phyloP scores from a whole-genome alignment of 1,140 invertebrate species.

The Heliconius nattereri region DNA sequence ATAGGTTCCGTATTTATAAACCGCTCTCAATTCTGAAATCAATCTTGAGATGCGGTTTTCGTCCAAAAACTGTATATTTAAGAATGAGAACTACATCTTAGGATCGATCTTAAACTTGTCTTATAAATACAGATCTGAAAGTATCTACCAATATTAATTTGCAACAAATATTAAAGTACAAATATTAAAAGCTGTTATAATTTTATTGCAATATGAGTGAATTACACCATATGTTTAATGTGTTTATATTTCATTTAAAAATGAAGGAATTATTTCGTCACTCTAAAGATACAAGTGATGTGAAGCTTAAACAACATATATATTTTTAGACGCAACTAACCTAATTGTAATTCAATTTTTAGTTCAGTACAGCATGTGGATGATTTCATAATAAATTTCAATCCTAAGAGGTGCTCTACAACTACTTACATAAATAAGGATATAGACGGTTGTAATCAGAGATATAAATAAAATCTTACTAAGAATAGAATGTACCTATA shows the following conservation, averaged over 20 bases:
- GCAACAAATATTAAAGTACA: too few relatives aligned
- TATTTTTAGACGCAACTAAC: slow-evolving; percentile 17
- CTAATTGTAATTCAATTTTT: not conserved
- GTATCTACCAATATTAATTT: too few relatives aligned
- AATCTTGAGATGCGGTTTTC: too few relatives aligned
- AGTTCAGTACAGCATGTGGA: not conserved
- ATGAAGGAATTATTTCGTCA: not conserved
- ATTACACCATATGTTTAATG: slow-evolving; percentile 16
- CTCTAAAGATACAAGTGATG: slow-evolving; percentile 1
- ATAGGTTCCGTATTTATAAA: too few relatives aligned
- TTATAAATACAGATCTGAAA: not conserved
- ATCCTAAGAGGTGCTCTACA: slow-evolving; percentile 12
- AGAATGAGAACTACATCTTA: not conserved
- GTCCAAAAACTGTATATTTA: not conserved
- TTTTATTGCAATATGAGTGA: not conserved
- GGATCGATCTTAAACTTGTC: too few relatives aligned
- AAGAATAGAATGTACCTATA: not conserved
- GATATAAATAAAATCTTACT: slow-evolving; percentile 22
- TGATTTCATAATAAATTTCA: slow-evolving; percentile 17
- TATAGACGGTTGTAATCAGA: slow-evolving; percentile 24
- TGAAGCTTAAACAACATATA: not conserved
- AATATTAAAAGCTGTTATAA: not conserved
- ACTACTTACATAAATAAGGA: slow-evolving; percentile 25
- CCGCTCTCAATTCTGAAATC: too few relatives aligned
- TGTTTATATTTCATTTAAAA: slow-evolving; percentile 4